Evolutionary conservation across 2,113 vertebrate genomes (phyloP).

Genomic region (Pygoscelis adeliae): DNA sequence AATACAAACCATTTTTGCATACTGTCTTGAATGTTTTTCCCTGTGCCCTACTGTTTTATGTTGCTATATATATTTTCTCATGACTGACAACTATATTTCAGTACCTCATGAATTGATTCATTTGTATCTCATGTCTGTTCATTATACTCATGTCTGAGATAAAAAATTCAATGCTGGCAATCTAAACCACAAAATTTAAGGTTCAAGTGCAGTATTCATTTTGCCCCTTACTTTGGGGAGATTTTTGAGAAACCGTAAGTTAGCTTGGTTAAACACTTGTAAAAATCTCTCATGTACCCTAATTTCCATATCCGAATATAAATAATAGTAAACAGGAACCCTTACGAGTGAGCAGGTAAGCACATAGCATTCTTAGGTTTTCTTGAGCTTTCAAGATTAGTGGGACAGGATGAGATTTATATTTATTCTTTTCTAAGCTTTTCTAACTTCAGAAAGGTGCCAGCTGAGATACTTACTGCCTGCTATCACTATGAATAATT

Average conservation of each 20-base stretch:
- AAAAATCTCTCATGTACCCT: background rate
- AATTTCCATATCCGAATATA: background rate
- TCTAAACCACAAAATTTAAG: background rate
- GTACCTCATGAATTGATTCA: accelerated
- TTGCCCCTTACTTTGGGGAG: background rate
- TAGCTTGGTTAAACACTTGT: background rate
- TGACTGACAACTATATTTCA: background rate
- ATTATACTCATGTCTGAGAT: background rate
- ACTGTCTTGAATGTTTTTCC: background rate
- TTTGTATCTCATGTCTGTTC: background rate
- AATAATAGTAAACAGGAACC: background rate
- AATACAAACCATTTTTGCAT: background rate
- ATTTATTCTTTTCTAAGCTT: background rate
- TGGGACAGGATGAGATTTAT: background rate
- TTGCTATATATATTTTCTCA: background rate
- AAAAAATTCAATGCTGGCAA: background rate
- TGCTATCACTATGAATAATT: background rate
- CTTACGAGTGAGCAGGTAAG: background rate
- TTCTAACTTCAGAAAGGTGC: background rate
- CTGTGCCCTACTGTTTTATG: background rate
- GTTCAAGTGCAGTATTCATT: background rate
- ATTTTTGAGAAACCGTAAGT: background rate
- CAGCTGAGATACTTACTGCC: background rate
- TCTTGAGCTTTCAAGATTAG: background rate
- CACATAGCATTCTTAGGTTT: background rate